Evolutionary conservation across 2,113 vertebrate genomes (phyloP).

Genomic region (Galeopterus variegatus): DNA sequence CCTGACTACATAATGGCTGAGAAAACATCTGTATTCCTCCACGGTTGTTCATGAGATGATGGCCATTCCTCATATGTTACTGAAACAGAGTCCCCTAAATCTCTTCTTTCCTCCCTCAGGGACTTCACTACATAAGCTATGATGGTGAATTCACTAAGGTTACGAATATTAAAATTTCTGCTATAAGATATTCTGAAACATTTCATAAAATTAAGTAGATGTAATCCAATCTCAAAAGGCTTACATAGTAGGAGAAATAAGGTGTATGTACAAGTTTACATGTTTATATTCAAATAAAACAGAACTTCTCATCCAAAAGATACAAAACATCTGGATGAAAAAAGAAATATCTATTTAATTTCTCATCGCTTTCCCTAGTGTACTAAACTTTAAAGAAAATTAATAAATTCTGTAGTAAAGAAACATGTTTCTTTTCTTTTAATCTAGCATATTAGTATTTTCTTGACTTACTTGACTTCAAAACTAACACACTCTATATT

Average conservation of each 20-base stretch:
- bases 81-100: background rate
- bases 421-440: too few relatives aligned
- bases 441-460: too few relatives aligned
- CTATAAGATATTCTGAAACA: background rate
- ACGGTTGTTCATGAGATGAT: background rate
- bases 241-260: background rate
- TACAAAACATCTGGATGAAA: too few relatives aligned
- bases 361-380: too few relatives aligned
- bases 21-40: background rate
- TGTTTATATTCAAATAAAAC: too few relatives aligned
- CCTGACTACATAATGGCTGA: background rate
- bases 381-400: too few relatives aligned
- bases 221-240: background rate
- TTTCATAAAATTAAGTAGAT: slow-evolving; percentile 10
- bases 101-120: background rate
- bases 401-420: too few relatives aligned
- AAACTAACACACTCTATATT: too few relatives aligned
- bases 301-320: too few relatives aligned
- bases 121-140: background rate
- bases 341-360: too few relatives aligned
- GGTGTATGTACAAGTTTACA: background rate
- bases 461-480: too few relatives aligned
- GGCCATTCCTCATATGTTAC: background rate
- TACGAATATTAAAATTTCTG: slow-evolving; percentile 26
- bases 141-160: background rate